Percentiles rank a stretch among this genome's conserved stretches.
phyloP scores from a whole-genome alignment of 64 coral and sea anemone genomes.

The Dendronephthya gigantea region DNA sequence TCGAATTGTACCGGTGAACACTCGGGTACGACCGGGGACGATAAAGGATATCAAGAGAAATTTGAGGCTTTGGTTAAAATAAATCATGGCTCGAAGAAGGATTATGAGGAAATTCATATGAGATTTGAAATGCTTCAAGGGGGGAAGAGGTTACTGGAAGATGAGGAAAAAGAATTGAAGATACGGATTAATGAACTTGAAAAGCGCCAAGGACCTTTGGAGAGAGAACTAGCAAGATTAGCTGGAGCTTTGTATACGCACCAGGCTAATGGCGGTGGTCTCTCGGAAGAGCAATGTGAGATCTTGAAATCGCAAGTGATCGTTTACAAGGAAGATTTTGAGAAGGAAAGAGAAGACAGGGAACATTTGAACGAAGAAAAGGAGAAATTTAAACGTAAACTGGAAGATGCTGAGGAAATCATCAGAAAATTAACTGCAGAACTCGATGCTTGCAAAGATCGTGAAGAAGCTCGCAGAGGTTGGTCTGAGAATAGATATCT shows the following conservation, averaged over 20 bases:
- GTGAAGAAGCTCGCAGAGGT: not conserved
- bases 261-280: conserved; percentile 24
- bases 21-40: conserved; percentile 14
- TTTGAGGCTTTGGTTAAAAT: conserved; percentile 30
- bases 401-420: conserved; percentile 67
- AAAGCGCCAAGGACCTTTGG: conserved; percentile 6
- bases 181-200: conserved; percentile 9
- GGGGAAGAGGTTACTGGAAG: not conserved
- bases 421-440: conserved; percentile 44
- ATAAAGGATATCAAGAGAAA: conserved; percentile 4
- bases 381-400: conserved; percentile 38
- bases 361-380: conserved; percentile 61
- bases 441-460: not conserved
- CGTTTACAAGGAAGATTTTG: conserved; percentile 79
- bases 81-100: conserved; percentile 23
- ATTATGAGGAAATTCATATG: conserved; percentile 6
- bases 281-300: conserved; percentile 42
- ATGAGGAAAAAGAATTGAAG: not conserved
- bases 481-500: conserved; percentile 20
- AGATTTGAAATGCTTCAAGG: not conserved
- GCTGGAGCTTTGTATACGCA: not conserved
- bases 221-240: conserved; percentile 24
- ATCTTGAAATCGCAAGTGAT: conserved; percentile 57
- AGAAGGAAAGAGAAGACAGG: conserved; percentile 64
- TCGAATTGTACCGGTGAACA: conserved; percentile 12